phyloP scores from a whole-genome alignment of 1,140 invertebrate genomes.

The Drosophila eugracilis region DNA sequence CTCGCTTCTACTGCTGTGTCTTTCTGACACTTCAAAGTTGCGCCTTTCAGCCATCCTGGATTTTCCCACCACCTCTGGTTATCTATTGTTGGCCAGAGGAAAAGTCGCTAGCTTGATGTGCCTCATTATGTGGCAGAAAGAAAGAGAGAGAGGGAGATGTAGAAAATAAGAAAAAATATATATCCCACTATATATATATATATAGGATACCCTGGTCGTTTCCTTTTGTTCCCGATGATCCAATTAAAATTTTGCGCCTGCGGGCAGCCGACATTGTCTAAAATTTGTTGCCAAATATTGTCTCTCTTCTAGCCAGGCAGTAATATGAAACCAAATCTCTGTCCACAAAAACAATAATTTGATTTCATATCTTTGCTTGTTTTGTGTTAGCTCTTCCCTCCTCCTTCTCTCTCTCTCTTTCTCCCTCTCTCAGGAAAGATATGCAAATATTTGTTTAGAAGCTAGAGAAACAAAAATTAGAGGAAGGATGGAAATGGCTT shows the following conservation, averaged over 20 bases:
- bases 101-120: constrained; percentile 57
- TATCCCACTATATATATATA: constrained; percentile 3
- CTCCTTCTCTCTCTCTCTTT: no score
- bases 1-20: constrained; percentile 46
- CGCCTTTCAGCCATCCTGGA: background rate
- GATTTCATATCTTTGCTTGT: constrained; percentile 42
- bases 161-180: constrained; percentile 3
- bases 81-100: constrained; percentile 43
- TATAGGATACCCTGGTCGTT: constrained; percentile 26
- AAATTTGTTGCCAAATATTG: constrained; percentile 50
- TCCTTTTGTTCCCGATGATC: constrained; percentile 56
- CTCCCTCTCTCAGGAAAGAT: no score
- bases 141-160: no score
- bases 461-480: constrained; percentile 20
- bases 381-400: constrained; percentile 3
- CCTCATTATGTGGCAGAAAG: constrained; percentile 64
- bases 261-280: constrained; percentile 38
- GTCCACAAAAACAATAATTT: constrained; percentile 49
- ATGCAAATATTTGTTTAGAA: constrained; percentile 43
- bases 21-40: constrained; percentile 70
- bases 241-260: constrained; percentile 71
- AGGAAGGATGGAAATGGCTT: constrained; percentile 2
- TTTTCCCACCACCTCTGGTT: constrained; percentile 15
- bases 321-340: constrained; percentile 49
- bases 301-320: constrained; percentile 21